Evolutionary conservation across 2,888 invertebrate genomes (phyloP), one percentile per base, ranked within the genome.

Genomic region (Macrosoma leucophasiata): DNA sequence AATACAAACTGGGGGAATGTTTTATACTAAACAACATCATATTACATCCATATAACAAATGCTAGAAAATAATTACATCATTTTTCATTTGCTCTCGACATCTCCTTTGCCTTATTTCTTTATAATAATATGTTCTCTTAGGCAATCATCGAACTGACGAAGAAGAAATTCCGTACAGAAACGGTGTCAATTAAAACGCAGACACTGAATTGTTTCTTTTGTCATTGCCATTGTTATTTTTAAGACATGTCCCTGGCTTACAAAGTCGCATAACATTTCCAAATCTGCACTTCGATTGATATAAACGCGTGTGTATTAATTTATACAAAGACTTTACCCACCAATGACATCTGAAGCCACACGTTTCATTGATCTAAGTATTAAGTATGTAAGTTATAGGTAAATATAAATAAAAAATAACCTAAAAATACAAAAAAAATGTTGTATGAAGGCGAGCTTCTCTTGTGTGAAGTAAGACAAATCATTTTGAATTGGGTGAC

Each of bases 371-470:
- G 69, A 69, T 71, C 63, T 82, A 79, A 81, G 82, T 81, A 81
- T 82, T 82, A 81, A 75, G 62, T 74, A 75, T 68, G 68, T 81
- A 79, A 82, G 81, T 74, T 76, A 62, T 74, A 81, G 75, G 66
- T 74, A 76, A 79, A 67, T 57, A 66, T 62, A 62, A 62, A 70
- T 70, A 62, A 62, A 68, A 62, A 64, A 69, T 68, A 67, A 54
- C 47, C 53, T 54, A 69, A 71, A 62, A 57, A 59, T 55, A 60
- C 56, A 59, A 62, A 62, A 71, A 61, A 55, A 60, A 58, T 65
- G 55, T 58, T 67, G 64, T 68, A 68, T 58, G 57, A 59, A 56
- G 48, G 40, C 53, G 77, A 76, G 78, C 70, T 66, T 74, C 71
- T 59, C 56, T 68, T 61, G 74, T 53, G 69, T 70, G 78, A 72